Evolutionary conservation across 2,888 invertebrate species (phyloP).

Genomic region (Barypeithes pellucidus): DNA sequence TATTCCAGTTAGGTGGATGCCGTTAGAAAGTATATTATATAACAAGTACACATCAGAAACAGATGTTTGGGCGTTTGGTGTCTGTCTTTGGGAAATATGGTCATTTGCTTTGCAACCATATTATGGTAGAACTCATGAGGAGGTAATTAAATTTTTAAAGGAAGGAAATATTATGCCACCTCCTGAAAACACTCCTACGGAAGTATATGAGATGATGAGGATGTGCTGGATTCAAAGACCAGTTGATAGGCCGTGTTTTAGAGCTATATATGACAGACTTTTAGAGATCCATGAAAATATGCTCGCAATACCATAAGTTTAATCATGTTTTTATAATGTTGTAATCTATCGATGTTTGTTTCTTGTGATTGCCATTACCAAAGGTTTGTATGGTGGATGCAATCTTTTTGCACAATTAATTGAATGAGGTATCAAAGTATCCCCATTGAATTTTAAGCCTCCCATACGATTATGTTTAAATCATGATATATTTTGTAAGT

Average conservation of each 20-base stretch:
- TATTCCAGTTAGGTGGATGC: conserved; percentile 99
- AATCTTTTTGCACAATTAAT: conserved; percentile 1
- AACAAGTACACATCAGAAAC: conserved; percentile 97
- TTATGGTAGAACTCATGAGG: conserved; percentile 97
- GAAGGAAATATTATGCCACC: conserved; percentile 92
- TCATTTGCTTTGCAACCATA: conserved; percentile 97
- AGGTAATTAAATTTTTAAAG: conserved; percentile 95
- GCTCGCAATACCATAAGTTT: conserved; percentile 57
- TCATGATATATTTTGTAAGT: neutral
- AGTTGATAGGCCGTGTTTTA: conserved; percentile 88
- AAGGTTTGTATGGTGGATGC: neutral
- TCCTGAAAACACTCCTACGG: conserved; percentile 91
- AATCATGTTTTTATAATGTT: conserved; percentile 21
- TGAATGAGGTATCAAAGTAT: neutral
- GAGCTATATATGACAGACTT: conserved; percentile 84
- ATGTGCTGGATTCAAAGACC: conserved; percentile 94
- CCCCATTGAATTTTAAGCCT: neutral
- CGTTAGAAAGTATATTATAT: conserved; percentile 94
- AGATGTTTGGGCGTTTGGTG: conserved; percentile 98
- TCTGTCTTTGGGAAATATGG: conserved; percentile 97
- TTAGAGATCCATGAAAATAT: conserved; percentile 66
- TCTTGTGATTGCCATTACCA: conserved; percentile 7
- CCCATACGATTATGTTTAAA: neutral
- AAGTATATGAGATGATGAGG: conserved; percentile 93
- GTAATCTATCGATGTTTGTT: conserved; percentile 25